Conservation (phyloP, 2,888 invertebrate species). For the Oscheius sp. region DNA sequence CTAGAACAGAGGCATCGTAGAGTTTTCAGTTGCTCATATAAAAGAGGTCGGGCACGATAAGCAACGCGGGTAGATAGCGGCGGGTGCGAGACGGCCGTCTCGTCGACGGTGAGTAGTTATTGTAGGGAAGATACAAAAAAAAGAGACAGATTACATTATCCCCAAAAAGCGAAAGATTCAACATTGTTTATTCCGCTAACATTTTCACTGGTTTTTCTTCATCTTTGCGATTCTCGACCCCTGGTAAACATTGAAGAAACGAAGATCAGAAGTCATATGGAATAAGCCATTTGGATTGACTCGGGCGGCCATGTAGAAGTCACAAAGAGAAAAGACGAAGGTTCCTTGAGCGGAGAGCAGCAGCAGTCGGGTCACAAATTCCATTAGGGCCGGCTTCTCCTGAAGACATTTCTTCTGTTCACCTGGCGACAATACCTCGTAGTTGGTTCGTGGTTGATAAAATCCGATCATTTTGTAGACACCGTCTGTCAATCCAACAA, state of each 20-base stretch:
- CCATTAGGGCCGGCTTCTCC: slow-evolving; percentile 15
- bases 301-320: not conserved
- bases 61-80: slow-evolving; percentile 9
- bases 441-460: slow-evolving; percentile 6
- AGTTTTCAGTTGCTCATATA: slow-evolving; percentile 4
- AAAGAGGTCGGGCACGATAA: slow-evolving; percentile 25
- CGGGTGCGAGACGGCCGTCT: not conserved
- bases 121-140: too few relatives aligned
- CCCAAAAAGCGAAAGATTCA: not conserved
- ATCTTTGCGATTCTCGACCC: not conserved
- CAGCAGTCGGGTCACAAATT: slow-evolving; percentile 14
- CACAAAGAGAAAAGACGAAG: slow-evolving; percentile 5
- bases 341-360: slow-evolving; percentile 12
- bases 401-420: not conserved
- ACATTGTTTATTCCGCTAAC: slow-evolving; percentile 7
- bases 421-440: not conserved
- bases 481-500: slow-evolving; percentile 3
- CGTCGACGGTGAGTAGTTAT: too few relatives aligned
- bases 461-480: slow-evolving; percentile 3
- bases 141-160: too few relatives aligned
- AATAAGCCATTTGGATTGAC: not conserved
- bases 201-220: slow-evolving; percentile 5
- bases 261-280: not conserved
- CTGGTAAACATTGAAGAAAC: slow-evolving; percentile 1
- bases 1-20: not conserved